These are phyloP conservation scores for Coreoperca whiteheadi DNA, from an alignment of 2,113 vertebrate species.

Conservation along the genomic window DNA sequence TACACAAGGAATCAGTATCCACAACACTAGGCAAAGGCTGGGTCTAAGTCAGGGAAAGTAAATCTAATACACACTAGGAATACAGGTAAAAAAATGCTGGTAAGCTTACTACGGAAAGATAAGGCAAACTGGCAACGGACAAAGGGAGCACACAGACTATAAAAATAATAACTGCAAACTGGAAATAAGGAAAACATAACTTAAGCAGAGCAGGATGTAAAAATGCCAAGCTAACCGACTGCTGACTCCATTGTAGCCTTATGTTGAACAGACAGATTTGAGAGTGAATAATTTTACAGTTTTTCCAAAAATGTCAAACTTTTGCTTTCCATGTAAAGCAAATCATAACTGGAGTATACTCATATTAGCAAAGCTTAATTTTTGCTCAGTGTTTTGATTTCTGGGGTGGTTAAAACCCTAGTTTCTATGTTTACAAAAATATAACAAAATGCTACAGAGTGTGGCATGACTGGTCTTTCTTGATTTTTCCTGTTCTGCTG, in stretches of 20 bases:
- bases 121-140: too few species aligned
- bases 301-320: background rate
- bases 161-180: too few species aligned
- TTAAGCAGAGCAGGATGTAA: too few species aligned
- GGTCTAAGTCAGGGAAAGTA: too few species aligned
- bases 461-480: background rate
- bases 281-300: background rate
- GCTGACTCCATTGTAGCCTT: background rate
- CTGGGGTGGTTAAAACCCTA: background rate
- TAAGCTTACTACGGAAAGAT: too few species aligned
- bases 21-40: too few species aligned
- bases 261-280: background rate
- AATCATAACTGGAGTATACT: background rate
- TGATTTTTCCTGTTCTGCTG: conserved; percentile 11
- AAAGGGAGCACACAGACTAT: too few species aligned
- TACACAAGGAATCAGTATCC: too few species aligned
- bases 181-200: too few species aligned
- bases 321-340: background rate
- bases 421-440: conserved; percentile 1
- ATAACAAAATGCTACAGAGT: background rate
- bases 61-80: too few species aligned
- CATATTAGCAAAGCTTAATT: background rate
- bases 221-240: background rate
- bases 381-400: conserved; percentile 5
- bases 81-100: too few species aligned